Conservation (phyloP, 2,113 vertebrate genomes). For the Hydrolagus affinis region DNA sequence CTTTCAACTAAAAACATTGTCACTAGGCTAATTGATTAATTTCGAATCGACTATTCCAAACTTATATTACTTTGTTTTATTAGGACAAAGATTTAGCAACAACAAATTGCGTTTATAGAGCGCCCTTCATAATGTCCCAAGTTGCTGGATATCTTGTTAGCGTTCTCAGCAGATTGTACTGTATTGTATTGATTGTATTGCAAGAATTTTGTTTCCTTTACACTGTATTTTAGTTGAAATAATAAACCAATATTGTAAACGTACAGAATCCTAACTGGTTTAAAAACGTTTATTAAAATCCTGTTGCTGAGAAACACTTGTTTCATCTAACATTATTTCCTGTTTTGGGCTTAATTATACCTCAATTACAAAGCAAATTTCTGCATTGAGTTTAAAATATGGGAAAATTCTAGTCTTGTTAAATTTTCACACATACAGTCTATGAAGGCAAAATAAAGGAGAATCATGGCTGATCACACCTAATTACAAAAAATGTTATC, state of each 20-base stretch:
- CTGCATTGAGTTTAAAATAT: background rate
- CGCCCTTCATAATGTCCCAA: no score
- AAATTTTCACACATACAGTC: background rate
- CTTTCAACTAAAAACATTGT: background rate
- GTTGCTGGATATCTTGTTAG: constrained; percentile 10
- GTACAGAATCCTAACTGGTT: background rate
- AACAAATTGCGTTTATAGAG: no score
- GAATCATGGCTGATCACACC: no score
- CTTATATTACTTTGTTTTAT: background rate
- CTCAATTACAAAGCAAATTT: background rate
- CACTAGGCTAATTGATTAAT: background rate
- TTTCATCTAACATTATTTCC: background rate
- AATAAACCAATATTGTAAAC: background rate
- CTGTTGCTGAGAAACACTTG: background rate
- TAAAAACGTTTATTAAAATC: background rate
- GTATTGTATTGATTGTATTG: no score
- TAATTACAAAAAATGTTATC: no score
- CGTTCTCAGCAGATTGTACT: background rate
- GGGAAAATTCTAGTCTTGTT: background rate
- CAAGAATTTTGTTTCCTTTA: background rate
- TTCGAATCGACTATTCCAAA: background rate
- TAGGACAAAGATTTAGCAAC: background rate
- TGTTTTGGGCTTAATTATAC: background rate
- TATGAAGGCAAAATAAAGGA: no score
- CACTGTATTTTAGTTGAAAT: background rate